These are phyloP conservation scores for Eretmochelys imbricata DNA, from an alignment of 2,113 vertebrate species.

Conservation along the genomic window DNA sequence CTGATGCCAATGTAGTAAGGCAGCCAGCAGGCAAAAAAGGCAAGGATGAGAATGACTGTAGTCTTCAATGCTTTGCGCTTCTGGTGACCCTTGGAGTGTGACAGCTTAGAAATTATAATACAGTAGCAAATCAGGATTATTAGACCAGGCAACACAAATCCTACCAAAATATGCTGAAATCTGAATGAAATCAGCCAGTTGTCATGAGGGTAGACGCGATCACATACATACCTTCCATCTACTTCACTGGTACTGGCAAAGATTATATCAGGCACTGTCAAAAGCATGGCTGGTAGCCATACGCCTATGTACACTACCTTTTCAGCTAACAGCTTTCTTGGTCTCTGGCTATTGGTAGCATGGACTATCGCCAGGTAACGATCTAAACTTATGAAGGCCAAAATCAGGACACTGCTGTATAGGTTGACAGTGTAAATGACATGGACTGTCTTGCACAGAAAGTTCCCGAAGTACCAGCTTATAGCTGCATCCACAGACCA, in stretches of 20 bases:
- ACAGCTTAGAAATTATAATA: conserved; percentile 94
- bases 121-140: conserved; percentile 97
- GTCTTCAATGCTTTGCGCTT: conserved; percentile 97
- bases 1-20: conserved; percentile 93
- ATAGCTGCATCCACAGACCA: conserved; percentile 94
- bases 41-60: conserved; percentile 93
- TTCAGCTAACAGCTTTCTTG: conserved; percentile 89
- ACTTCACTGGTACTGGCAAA: conserved; percentile 81
- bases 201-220: conserved; percentile 86
- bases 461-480: conserved; percentile 90
- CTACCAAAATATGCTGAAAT: conserved; percentile 94
- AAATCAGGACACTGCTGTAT: conserved; percentile 95
- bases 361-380: conserved; percentile 94
- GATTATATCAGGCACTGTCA: conserved; percentile 93
- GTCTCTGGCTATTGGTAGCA: conserved; percentile 92
- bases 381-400: conserved; percentile 97
- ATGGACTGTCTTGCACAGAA: conserved; percentile 92
- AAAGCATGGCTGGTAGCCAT: conserved; percentile 91
- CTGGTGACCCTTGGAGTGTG: conserved; percentile 90
- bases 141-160: conserved; percentile 92
- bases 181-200: conserved; percentile 88
- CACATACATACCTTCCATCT: conserved; percentile 79
- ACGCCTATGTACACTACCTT: conserved; percentile 92
- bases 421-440: conserved; percentile 97
- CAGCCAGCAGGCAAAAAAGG: conserved; percentile 96